Evolutionary conservation across 2,113 vertebrate genomes (phyloP), one percentile per base, ranked within the genome.

Genomic region (Chionodraco myersi): DNA sequence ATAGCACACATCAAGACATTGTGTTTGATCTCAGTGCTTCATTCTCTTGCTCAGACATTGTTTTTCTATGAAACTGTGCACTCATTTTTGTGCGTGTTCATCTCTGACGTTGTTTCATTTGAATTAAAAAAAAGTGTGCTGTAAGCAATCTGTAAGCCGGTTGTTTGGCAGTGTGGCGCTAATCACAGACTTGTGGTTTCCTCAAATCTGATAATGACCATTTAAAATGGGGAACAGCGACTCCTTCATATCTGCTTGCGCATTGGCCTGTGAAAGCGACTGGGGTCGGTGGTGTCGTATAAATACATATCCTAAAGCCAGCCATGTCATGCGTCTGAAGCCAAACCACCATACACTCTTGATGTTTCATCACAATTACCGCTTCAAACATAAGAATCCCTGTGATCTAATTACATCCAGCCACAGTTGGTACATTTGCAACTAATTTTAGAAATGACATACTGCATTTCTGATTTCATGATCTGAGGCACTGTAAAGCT

Each of bases 161-260:
- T 92, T 92, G 92, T 88, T 84, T 86, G 86, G 84, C 78, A 72
- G 87, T 13, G 81, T 65, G 84, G 84, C 77, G 64, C 79, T 92
- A 93, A 93, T 94, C 88, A 87, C 87, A 89, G 91, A 88, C 89
- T 86, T 88, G 91, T 26, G 88, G 88, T 87, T 76, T 80, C 87
- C 86, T 84, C 79, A 84, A 90, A 92, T 90, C 91, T 91, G 88
- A 91, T 92, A 93, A 92, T 92, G 84, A 88, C 79, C 72, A 21
- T 93, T 82, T 87, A 80, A 85, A 62, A 89, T 81, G 86, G 79
- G 74, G 90, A 89, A 87, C 84, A 85, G 82, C 85, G 70, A 80
- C 85, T 90, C 5, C 60, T 81, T 80, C 83, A 61, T 73, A 26
- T 80, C 60, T 30, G 82, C 72, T 59, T 13, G 63, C 68, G 65